Conservation (phyloP, 2,888 invertebrate species). For the Dicyrtomina minuta region DNA sequence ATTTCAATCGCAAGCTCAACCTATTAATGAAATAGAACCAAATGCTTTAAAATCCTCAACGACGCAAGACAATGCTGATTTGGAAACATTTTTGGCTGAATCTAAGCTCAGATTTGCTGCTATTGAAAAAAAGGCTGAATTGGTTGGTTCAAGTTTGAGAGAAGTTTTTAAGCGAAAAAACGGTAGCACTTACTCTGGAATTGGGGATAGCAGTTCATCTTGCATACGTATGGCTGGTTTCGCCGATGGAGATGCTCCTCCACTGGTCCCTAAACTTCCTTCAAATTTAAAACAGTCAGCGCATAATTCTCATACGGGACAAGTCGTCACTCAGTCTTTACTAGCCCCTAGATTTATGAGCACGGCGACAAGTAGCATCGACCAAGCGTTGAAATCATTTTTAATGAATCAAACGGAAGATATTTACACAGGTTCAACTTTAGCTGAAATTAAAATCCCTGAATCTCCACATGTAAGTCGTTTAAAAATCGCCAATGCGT, state of each 20-base stretch:
- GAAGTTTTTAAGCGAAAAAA: constrained; percentile 23
- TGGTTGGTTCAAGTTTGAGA: constrained; percentile 39
- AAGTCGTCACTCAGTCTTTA: too few species aligned
- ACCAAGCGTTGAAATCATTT: constrained; percentile 20
- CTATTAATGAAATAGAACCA: too few species aligned
- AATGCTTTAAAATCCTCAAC: too few species aligned
- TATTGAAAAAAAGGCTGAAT: constrained; percentile 40
- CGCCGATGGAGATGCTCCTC: background rate
- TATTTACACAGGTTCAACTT: background rate
- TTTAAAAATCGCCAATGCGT: too few species aligned
- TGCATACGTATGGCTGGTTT: background rate
- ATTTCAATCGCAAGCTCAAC: too few species aligned
- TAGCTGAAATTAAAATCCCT: background rate
- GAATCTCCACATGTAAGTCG: background rate
- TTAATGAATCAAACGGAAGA: constrained; percentile 14
- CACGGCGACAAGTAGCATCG: constrained; percentile 8
- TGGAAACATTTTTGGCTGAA: constrained; percentile 39
- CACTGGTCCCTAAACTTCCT: constrained; percentile 9
- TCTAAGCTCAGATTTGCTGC: constrained; percentile 42
- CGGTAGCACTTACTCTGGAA: background rate
- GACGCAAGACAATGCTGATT: background rate
- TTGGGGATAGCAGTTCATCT: background rate
- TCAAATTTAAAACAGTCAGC: background rate
- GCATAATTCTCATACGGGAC: background rate
- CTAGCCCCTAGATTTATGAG: constrained; percentile 1